A percentile compares a stretch with the other conserved stretches of the same genome.
phyloP scores from a whole-genome alignment of 2,888 invertebrate genomes.

The Drosophila atripex region DNA sequence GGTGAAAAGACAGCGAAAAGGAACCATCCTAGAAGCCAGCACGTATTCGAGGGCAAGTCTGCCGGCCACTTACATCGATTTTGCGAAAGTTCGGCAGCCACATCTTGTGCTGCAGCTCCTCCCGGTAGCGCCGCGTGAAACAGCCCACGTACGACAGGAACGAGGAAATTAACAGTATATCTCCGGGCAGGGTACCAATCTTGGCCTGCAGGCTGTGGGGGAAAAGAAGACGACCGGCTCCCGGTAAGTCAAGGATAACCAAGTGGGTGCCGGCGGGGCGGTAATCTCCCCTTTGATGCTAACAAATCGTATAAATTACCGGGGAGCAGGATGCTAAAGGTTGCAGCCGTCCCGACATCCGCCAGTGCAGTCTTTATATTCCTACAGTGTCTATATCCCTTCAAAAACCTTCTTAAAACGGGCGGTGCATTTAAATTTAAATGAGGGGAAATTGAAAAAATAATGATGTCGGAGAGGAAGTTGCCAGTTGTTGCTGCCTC shows the following conservation, averaged over 20 bases:
- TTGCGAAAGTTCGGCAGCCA: slow-evolving; percentile 92
- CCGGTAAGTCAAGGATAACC: slow-evolving; percentile 24
- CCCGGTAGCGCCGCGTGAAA: slow-evolving; percentile 93
- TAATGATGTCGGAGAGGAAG: slow-evolving; percentile 56
- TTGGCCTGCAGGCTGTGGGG: slow-evolving; percentile 87
- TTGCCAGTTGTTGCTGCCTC: slow-evolving; percentile 32
- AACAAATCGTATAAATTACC: slow-evolving; percentile 72
- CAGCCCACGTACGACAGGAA: slow-evolving; percentile 98
- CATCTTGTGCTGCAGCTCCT: slow-evolving; percentile 90
- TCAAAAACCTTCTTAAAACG: background rate
- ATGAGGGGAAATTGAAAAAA: slow-evolving; percentile 77
- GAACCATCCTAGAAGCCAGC: background rate
- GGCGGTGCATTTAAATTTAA: slow-evolving; percentile 61
- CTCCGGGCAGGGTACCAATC: slow-evolving; percentile 94
- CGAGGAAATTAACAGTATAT: slow-evolving; percentile 94
- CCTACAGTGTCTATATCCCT: background rate
- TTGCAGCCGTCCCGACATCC: slow-evolving; percentile 34
- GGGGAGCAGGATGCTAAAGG: slow-evolving; percentile 55
- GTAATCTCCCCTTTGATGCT: slow-evolving; percentile 51
- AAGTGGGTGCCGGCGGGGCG: slow-evolving; percentile 1
- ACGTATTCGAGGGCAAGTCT: slow-evolving; percentile 7
- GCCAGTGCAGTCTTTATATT: slow-evolving; percentile 11
- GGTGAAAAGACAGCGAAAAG: background rate
- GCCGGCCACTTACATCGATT: slow-evolving; percentile 85
- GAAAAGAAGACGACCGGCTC: background rate